phyloP scores from a whole-genome alignment of 2,888 invertebrate species.

The Idaea straminata region DNA sequence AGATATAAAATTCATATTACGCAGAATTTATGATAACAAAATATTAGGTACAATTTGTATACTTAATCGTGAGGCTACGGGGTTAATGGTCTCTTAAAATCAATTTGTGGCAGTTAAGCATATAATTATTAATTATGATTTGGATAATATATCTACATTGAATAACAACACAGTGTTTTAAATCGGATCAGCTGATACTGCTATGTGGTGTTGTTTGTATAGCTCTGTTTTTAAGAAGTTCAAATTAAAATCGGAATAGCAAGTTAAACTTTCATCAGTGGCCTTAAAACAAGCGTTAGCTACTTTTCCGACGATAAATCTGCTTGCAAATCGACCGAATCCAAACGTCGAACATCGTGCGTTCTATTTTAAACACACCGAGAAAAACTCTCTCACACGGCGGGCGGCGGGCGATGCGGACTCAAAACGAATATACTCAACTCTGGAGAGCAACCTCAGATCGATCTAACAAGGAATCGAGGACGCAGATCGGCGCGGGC shows the following conservation, averaged over 20 bases:
- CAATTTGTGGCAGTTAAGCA: conserved; percentile 53
- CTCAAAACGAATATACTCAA: not conserved
- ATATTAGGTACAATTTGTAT: conserved; percentile 64
- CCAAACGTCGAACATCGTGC: conserved; percentile 58
- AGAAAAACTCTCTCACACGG: conserved; percentile 51
- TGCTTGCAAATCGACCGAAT: conserved; percentile 68
- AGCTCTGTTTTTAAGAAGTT: conserved; percentile 54
- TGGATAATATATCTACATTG: conserved; percentile 24
- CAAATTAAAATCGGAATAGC: conserved; percentile 67
- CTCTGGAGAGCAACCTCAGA: not conserved
- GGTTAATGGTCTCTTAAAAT: conserved; percentile 71
- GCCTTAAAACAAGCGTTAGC: conserved; percentile 69
- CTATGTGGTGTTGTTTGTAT: conserved; percentile 23
- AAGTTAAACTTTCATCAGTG: conserved; percentile 70
- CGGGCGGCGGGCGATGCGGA: conserved; percentile 26
- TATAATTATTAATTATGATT: conserved; percentile 40
- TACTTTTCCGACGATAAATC: conserved; percentile 69
- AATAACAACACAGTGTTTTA: conserved; percentile 21
- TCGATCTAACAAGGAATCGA: conserved; percentile 12
- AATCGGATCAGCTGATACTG: conserved; percentile 47
- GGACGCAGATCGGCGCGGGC: conserved; percentile 25
- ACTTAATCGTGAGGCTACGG: conserved; percentile 54
- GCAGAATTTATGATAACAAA: conserved; percentile 57
- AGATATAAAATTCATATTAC: conserved; percentile 49
- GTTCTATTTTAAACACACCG: conserved; percentile 62